These are phyloP conservation scores for Sminthurides aquaticus DNA, from an alignment of 2,888 invertebrate species.

Conservation along the genomic window DNA sequence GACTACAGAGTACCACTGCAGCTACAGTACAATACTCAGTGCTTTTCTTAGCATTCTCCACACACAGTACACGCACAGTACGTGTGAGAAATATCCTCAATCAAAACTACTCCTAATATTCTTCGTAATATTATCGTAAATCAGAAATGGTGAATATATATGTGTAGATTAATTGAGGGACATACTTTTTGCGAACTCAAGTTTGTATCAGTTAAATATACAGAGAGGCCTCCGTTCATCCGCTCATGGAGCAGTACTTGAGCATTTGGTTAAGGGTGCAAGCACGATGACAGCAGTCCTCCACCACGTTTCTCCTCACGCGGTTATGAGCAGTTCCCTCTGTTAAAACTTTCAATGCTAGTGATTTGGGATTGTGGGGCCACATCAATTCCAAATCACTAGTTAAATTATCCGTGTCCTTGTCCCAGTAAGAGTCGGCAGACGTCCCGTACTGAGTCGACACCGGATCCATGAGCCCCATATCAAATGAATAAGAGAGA, in stretches of 20 bases:
- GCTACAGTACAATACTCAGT: too few species aligned
- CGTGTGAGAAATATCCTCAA: too few species aligned
- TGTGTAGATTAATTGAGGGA: too few species aligned
- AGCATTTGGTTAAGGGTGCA: conserved; percentile 20
- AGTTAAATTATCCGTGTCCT: conserved; percentile 11
- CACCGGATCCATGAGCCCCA: conserved; percentile 1
- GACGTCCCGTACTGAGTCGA: conserved; percentile 4
- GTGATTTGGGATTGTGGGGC: conserved; percentile 19
- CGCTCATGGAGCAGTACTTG: conserved; percentile 16
- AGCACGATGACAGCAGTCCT: conserved; percentile 17
- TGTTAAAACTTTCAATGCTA: conserved; percentile 19
- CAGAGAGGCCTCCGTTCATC: background rate
- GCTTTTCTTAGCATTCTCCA: too few species aligned
- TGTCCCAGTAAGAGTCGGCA: conserved; percentile 18
- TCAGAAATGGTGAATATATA: too few species aligned
- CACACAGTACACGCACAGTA: too few species aligned
- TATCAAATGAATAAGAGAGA: background rate
- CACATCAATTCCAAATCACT: conserved; percentile 17
- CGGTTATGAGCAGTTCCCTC: conserved; percentile 20
- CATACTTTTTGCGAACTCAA: too few species aligned
- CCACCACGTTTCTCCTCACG: conserved; percentile 14
- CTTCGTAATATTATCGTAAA: too few species aligned
- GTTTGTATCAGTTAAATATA: background rate
- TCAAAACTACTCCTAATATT: too few species aligned
- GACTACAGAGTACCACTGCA: too few species aligned